Evolutionary conservation across 2,888 invertebrate genomes (phyloP).

Genomic region (Xestia ashworthii): DNA sequence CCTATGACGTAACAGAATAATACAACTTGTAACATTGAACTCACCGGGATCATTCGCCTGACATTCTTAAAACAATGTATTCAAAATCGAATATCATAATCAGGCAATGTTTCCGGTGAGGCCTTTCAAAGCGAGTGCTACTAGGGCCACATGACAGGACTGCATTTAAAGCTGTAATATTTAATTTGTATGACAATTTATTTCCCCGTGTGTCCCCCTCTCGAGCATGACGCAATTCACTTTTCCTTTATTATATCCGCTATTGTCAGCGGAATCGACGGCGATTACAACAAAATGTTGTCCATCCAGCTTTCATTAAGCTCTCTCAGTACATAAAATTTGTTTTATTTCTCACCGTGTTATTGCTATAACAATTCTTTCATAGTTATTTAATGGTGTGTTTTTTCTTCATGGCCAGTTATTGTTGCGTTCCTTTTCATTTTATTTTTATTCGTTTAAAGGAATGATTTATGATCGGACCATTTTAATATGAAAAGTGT

Average conservation of each 20-base stretch:
- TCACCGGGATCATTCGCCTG: background rate
- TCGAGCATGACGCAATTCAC: slow-evolving; percentile 67
- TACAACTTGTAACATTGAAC: too few relatives aligned
- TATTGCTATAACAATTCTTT: slow-evolving; percentile 40
- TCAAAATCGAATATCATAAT: background rate
- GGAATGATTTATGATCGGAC: slow-evolving; percentile 30
- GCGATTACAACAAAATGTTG: slow-evolving; percentile 74
- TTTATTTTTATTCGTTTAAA: slow-evolving; percentile 1
- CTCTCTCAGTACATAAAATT: slow-evolving; percentile 62
- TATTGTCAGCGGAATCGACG: slow-evolving; percentile 72
- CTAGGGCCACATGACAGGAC: background rate
- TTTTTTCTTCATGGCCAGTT: slow-evolving; percentile 37
- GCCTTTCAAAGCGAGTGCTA: background rate
- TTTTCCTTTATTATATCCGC: slow-evolving; percentile 73
- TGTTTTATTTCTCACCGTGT: slow-evolving; percentile 71
- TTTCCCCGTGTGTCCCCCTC: slow-evolving; percentile 58
- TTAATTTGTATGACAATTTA: background rate
- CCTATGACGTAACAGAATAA: too few relatives aligned
- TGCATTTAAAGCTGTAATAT: background rate
- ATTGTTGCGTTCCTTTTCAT: slow-evolving; percentile 14
- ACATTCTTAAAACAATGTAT: background rate
- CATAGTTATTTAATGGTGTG: slow-evolving; percentile 39
- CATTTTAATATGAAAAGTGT: slow-evolving; percentile 29
- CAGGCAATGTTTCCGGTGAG: background rate
- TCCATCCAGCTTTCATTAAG: slow-evolving; percentile 67